Percentiles rank a stretch among this genome's conserved stretches.
phyloP scores from a whole-genome alignment of 2,888 invertebrate genomes.

The Aplocera efformata region DNA sequence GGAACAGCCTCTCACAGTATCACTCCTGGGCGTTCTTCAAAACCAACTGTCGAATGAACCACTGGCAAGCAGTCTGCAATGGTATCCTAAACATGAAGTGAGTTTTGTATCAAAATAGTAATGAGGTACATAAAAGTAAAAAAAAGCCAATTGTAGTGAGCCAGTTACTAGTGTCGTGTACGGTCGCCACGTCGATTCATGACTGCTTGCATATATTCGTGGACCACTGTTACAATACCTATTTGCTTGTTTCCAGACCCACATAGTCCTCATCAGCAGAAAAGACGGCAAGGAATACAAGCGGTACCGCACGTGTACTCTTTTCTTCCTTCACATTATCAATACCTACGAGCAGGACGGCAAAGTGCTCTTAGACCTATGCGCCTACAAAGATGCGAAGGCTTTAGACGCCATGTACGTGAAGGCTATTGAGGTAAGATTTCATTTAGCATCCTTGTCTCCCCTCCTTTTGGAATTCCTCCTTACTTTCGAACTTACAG shows the following conservation, averaged over 20 bases:
- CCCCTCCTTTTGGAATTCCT: too few species aligned
- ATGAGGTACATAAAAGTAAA: too few species aligned
- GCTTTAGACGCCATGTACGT: conserved; percentile 93
- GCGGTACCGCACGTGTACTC: conserved; percentile 77
- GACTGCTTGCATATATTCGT: too few species aligned
- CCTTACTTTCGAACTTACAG: too few species aligned
- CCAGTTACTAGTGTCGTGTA: too few species aligned
- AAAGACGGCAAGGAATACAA: conserved; percentile 76
- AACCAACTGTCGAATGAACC: conserved; percentile 84
- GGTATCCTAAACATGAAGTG: conserved; percentile 87
- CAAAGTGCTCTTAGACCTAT: conserved; percentile 88
- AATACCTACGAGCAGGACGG: conserved; percentile 89
- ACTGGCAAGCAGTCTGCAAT: conserved; percentile 84
- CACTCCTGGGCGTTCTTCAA: conserved; percentile 81
- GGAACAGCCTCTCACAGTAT: conserved; percentile 92
- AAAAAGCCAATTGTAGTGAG: too few species aligned
- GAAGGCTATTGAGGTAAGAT: conserved; percentile 86
- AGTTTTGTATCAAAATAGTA: conserved; percentile 9
- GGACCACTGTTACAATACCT: too few species aligned
- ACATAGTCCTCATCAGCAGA: conserved; percentile 83
- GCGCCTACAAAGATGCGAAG: conserved; percentile 89
- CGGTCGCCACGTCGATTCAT: too few species aligned
- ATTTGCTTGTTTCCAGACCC: conserved; percentile 68
- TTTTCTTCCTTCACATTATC: conserved; percentile 92
- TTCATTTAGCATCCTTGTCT: too few species aligned